A percentile compares a stretch with the other conserved stretches of the same genome.
Conservation (phyloP, 2,888 invertebrate species). For the Aphrophora alni region DNA sequence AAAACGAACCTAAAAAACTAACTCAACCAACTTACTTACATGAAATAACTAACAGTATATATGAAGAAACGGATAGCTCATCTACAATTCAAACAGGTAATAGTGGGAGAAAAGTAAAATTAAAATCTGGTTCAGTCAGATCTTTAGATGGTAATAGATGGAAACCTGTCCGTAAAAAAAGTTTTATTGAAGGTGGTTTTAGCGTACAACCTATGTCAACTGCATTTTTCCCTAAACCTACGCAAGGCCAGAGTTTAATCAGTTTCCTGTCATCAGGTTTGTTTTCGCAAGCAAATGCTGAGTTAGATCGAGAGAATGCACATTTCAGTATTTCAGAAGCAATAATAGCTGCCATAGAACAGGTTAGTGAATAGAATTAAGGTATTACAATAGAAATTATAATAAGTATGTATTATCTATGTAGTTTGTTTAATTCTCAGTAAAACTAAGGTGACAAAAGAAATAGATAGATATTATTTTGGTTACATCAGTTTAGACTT, state of each 20-base stretch:
- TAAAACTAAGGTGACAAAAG: neutral
- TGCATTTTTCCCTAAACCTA: conserved; percentile 67
- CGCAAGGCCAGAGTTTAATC: conserved; percentile 73
- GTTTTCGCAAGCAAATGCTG: conserved; percentile 73
- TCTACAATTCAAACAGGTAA: neutral
- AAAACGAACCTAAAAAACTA: neutral
- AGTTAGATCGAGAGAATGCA: conserved; percentile 83
- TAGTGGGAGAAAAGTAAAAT: conserved; percentile 12
- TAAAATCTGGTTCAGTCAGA: conserved; percentile 25
- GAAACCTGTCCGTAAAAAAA: conserved; percentile 59
- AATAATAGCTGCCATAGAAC: conserved; percentile 81
- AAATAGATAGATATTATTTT: neutral
- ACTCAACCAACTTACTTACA: conserved; percentile 3
- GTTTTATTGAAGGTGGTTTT: conserved; percentile 66
- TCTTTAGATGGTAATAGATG: conserved; percentile 2
- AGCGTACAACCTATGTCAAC: conserved; percentile 66
- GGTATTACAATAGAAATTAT: too few species aligned
- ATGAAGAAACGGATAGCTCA: conserved; percentile 35
- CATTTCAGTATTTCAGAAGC: conserved; percentile 86
- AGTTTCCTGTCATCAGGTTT: conserved; percentile 76
- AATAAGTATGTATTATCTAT: too few species aligned
- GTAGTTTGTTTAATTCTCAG: too few species aligned
- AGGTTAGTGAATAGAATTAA: conserved; percentile 54
- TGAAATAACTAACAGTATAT: conserved; percentile 33
- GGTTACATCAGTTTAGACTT: neutral